Base-by-base conservation (phyloP, 2,888 invertebrate species). In the Meganola albula region DNA sequence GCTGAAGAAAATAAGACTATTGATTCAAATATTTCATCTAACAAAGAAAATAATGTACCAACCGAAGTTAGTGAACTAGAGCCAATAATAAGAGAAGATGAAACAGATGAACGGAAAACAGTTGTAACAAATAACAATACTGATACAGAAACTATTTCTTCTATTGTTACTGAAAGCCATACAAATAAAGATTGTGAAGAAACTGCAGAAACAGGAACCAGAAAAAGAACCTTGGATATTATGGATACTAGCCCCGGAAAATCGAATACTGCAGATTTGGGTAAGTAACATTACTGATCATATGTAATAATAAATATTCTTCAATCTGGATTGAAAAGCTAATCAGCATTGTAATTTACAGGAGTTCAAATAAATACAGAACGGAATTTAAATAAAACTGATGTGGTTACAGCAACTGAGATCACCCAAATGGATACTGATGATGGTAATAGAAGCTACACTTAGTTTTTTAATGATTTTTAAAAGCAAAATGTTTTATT, bases 61-160 rank as follows among this genome's bases (percentile, higher is more conserved):
- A 33, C 30, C 23, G 30, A 28, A n/a, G n/a, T n/a, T n/a, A 28
- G 28, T 22, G 21, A 51, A 22, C 24, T 31, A 8, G n/a, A n/a
- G n/a, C 20, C 24, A 14, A 28, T 24, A 33, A 40, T 42, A 27
- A 36, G 44, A 24, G 12, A 35, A 9, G 39, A 49, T 10, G 23
- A 28, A 9, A 26, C 1, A 9, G 11, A 6, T 32, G 34, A 34
- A 24, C 5, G 11, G 8, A 30, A 24, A 8, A 24, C 5, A 14
- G 24, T n/a, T n/a, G n/a, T n/a, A n/a, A n/a, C 31, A 21, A 12
- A 22, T 24, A 25, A 10, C 14, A 18, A 3, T 3, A 5, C 5
- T 21, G 36, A 27, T 12, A 22, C n/a, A n/a, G n/a, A n/a, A n/a
- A n/a, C 6, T 27, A 8, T 10, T 4, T 10, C 27, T 7, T 13